phyloP scores from a whole-genome alignment of 1,140 invertebrate genomes.

The Drosophila leontia region DNA sequence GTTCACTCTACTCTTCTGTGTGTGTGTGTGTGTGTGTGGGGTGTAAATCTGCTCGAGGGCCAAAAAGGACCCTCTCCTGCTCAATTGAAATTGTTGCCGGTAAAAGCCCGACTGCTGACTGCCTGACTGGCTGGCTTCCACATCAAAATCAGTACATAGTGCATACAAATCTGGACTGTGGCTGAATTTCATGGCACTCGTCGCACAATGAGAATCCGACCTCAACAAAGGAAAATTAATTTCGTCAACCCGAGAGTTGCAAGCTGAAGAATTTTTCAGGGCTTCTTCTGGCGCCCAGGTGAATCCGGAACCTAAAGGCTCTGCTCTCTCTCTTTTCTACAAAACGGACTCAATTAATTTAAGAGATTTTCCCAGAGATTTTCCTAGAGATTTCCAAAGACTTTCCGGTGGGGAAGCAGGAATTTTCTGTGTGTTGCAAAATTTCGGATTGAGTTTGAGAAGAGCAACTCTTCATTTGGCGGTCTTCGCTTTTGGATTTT shows the following conservation, averaged over 20 bases:
- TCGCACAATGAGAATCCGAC: conserved; percentile 48
- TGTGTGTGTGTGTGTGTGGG: neutral
- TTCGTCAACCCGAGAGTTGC: conserved; percentile 55
- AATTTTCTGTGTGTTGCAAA: conserved; percentile 20
- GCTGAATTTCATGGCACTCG: conserved; percentile 37
- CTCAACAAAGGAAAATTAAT: conserved; percentile 67
- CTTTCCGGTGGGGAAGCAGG: conserved; percentile 1
- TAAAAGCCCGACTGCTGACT: conserved; percentile 1
- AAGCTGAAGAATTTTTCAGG: conserved; percentile 51
- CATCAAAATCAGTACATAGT: conserved; percentile 40
- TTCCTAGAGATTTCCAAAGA: neutral
- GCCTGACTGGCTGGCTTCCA: conserved; percentile 25
- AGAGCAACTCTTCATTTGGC: conserved; percentile 46
- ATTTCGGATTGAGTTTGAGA: conserved; percentile 31
- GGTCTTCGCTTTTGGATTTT: conserved; percentile 66
- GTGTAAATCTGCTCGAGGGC: conserved; percentile 13
- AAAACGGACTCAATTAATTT: conserved; percentile 69
- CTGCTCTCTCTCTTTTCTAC: conserved; percentile 1
- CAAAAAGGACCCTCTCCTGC: conserved; percentile 21
- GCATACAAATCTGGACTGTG: conserved; percentile 39
- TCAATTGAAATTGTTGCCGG: conserved; percentile 29
- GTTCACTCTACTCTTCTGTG: neutral
- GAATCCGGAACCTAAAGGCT: neutral
- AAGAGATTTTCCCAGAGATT: conserved; percentile 45
- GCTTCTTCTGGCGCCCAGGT: conserved; percentile 47